Evolutionary conservation across 1,140 invertebrate species (phyloP).

Genomic region (Oreohelix idahoensis): DNA sequence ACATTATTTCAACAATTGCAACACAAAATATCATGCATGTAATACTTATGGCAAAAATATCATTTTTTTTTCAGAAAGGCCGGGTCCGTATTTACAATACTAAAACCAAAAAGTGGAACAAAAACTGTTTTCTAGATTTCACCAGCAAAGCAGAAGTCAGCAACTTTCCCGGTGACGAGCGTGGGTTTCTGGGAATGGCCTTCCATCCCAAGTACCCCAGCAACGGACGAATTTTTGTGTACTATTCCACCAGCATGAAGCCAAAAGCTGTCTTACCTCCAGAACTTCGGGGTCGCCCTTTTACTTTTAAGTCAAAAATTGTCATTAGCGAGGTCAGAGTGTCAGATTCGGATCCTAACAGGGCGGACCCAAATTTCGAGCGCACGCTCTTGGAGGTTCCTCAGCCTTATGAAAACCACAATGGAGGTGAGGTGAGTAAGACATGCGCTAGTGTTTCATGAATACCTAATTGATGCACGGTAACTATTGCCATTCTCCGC

Average conservation of each 20-base stretch:
- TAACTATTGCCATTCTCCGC: too few relatives aligned
- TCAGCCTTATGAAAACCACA: conserved; percentile 69
- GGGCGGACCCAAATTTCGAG: conserved; percentile 53
- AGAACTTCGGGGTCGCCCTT: not conserved
- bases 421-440: conserved; percentile 68
- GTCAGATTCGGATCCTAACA: conserved; percentile 47
- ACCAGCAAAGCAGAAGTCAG: conserved; percentile 25
- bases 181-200: conserved; percentile 66
- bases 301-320: conserved; percentile 47
- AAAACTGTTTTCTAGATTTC: conserved; percentile 38
- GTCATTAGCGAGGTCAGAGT: conserved; percentile 66
- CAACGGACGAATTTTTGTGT: conserved; percentile 66
- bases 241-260: conserved; percentile 55
- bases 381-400: conserved; percentile 61
- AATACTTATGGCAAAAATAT: not conserved
- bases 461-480: too few relatives aligned
- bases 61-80: conserved; percentile 25
- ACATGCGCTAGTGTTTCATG: too few relatives aligned
- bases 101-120: conserved; percentile 21
- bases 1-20: too few relatives aligned
- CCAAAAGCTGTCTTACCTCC: conserved; percentile 3
- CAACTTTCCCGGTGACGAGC: conserved; percentile 58
- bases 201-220: conserved; percentile 65
- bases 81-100: conserved; percentile 32
- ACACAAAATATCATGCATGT: too few relatives aligned